Evolutionary conservation across 30 jellyfish, hydroid and myxozoan species (phyloP), one percentile per base, ranked within the genome.

Genomic region (Chrysaora quinquecirrha): DNA sequence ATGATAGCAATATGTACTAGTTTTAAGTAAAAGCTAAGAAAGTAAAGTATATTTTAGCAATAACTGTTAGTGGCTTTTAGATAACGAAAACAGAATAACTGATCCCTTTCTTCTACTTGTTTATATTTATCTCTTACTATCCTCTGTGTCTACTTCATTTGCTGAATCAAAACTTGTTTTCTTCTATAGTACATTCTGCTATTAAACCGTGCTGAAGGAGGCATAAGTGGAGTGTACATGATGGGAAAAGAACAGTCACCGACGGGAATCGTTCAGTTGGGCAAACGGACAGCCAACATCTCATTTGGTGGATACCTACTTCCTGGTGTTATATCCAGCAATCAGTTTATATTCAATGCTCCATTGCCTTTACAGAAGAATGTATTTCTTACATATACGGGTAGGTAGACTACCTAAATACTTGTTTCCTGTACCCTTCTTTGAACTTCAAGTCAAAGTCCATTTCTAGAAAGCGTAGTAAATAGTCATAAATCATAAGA

Each of bases 201-300:
- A 21, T 70, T 60, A 46, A 20, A 62, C 16, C 61, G 62, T 27
- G 87, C 87, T 12, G 87, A 76, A n/a, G 49, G 73, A 3, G 71
- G 78, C 29, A 31, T 76, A 30, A 76, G 87, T 60, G 87, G 87
- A 6, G 47, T 56, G 11, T 76, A 76, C 29, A 66, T 43, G 25
- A 76, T 76, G 87, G 78, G 78, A 18, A 75, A 30, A 1, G 58
- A 76, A 12, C 87, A 76, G 63, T 27, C 76, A 6, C 87, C 87
- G 2, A 76, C 87, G 20, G 87, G 87, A 56, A 76, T 76, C 24
- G 87, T 76, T 9, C 87, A 76, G 46, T 71, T 61, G 22, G 87
- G 87, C 68, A 76, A 76, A 30, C 58, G 58, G 34, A 60, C 87
- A 2, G 87, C 78, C 10, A 69, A 76, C 23, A 34, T 76, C 12